These are phyloP conservation scores for Teleogryllus oceanicus DNA, from an alignment of 2,888 invertebrate genomes.

Conservation along the genomic window DNA sequence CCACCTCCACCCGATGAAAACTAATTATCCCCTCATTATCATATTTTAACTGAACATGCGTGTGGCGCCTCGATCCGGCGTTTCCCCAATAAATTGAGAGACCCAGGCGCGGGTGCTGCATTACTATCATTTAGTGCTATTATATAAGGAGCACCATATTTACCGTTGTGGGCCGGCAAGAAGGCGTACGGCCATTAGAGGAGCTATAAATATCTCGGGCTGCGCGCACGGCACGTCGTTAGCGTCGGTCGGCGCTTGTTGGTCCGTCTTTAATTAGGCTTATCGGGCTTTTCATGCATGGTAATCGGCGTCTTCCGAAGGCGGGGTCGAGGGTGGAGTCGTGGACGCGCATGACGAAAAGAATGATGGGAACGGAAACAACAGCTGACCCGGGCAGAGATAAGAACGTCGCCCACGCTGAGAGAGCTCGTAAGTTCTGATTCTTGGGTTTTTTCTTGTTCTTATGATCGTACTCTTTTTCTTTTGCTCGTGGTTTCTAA, in stretches of 20 bases:
- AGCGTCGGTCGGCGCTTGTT: background rate
- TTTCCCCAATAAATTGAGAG: background rate
- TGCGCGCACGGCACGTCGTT: background rate
- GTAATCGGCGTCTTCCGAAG: background rate
- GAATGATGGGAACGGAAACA: no score
- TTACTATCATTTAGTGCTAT: constrained; percentile 6
- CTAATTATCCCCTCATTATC: background rate
- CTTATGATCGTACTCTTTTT: no score
- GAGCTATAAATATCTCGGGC: background rate
- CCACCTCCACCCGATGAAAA: background rate
- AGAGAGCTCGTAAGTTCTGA: no score
- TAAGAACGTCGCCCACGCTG: no score
- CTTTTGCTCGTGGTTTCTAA: no score
- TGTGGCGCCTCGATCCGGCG: background rate
- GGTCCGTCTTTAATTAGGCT: background rate
- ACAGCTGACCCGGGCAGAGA: no score
- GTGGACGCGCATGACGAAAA: no score
- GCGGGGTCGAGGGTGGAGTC: no score
- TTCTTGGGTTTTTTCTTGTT: no score
- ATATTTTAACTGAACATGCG: background rate
- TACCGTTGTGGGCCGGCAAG: background rate
- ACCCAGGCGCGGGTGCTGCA: background rate
- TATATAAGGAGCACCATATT: background rate
- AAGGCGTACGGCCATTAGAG: background rate
- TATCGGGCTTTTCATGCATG: background rate